Percentiles rank a stretch among this genome's conserved stretches.
Conservation (phyloP, 2,888 invertebrate species). For the Oligia fasciuncula region DNA sequence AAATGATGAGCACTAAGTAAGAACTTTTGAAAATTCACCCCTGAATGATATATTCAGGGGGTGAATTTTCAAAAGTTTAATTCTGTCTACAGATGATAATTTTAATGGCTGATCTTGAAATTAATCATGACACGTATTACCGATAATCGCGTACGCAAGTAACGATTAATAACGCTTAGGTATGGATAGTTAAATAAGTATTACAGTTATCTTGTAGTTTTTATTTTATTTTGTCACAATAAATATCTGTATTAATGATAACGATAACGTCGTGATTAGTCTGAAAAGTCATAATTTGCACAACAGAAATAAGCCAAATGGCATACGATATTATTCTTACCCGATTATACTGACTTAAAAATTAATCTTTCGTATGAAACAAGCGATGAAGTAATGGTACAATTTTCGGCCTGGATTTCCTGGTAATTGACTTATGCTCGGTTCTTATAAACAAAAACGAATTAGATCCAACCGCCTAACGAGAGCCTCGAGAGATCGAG, state of each 20-base stretch:
- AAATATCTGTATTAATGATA: constrained; percentile 3
- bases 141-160: constrained; percentile 9
- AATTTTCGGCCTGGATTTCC: neutral
- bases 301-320: neutral
- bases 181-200: neutral
- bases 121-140: neutral
- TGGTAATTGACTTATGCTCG: neutral
- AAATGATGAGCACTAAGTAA: neutral
- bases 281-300: neutral
- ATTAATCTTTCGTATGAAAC: neutral
- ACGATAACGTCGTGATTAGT: neutral
- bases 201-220: constrained; percentile 1
- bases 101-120: neutral
- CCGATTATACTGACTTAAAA: neutral
- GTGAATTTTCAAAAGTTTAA: neutral
- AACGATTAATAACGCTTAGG: constrained; percentile 6
- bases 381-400: neutral
- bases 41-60: neutral
- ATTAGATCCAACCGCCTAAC: too few relatives aligned
- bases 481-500: too few relatives aligned
- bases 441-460: too few relatives aligned
- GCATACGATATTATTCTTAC: neutral
- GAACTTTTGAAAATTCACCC: neutral
- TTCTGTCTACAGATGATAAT: neutral
- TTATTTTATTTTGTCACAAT: constrained; percentile 15